phyloP scores from a whole-genome alignment of 2,888 invertebrate species.

The Dasysyrphus albostriatus region DNA sequence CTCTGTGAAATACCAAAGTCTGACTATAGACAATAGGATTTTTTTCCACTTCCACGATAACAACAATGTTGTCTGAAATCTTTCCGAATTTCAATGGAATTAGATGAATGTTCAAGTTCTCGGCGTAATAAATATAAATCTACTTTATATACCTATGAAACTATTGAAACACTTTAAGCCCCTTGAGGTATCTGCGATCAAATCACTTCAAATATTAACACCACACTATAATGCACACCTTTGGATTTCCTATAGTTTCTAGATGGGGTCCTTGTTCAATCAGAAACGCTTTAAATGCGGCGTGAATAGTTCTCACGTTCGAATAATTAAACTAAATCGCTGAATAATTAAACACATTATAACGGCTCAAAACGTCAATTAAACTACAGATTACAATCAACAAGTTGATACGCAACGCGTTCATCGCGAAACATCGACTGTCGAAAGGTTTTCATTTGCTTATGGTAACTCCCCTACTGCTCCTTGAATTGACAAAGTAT shows the following conservation, averaged over 20 bases:
- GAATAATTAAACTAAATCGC: conserved; percentile 74
- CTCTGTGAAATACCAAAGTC: conserved; percentile 52
- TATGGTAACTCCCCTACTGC: conserved; percentile 23
- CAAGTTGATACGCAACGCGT: conserved; percentile 73
- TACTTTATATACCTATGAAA: not conserved
- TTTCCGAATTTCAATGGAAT: conserved; percentile 50
- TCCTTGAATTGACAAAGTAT: conserved; percentile 69
- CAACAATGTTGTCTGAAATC: conserved; percentile 65
- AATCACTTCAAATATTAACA: conserved; percentile 71
- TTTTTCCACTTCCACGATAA: conserved; percentile 25
- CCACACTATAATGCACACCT: conserved; percentile 35
- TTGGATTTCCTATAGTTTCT: conserved; percentile 10
- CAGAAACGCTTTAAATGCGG: conserved; percentile 42
- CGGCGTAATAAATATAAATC: not conserved
- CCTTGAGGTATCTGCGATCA: conserved; percentile 68
- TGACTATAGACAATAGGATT: conserved; percentile 53
- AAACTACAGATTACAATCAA: conserved; percentile 75
- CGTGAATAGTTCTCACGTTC: conserved; percentile 73
- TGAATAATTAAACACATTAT: conserved; percentile 75
- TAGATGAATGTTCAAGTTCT: conserved; percentile 27
- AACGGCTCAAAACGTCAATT: conserved; percentile 75
- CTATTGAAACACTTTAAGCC: conserved; percentile 56
- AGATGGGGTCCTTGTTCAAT: conserved; percentile 14
- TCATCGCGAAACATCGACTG: conserved; percentile 60
- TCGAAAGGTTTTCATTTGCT: conserved; percentile 61